Evolutionary conservation across 2,888 invertebrate species (phyloP).

Genomic region (Diogma glabrata): DNA sequence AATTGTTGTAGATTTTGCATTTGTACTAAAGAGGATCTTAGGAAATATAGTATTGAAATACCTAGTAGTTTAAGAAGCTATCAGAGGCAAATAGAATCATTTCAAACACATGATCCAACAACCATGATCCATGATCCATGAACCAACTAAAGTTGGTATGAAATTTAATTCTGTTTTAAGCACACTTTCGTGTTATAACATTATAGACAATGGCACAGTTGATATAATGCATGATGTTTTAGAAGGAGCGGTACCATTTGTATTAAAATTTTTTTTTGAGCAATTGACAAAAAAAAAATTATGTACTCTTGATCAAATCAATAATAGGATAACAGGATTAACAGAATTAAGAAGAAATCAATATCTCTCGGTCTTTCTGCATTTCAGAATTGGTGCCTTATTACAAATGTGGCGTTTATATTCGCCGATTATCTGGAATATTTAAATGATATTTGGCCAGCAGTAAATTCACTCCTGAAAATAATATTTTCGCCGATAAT

Average conservation of each 20-base stretch:
- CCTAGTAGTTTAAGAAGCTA: background rate
- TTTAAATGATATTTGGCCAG: background rate
- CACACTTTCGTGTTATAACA: background rate
- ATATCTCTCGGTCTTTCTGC: constrained; percentile 4
- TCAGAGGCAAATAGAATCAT: background rate
- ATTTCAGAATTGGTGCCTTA: constrained; percentile 5
- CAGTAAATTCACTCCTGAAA: background rate
- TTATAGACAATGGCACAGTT: background rate
- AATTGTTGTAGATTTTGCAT: constrained; percentile 10
- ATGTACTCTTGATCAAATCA: background rate
- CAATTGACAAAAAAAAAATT: background rate
- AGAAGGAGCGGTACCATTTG: constrained; percentile 9
- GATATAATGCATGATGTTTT: constrained; percentile 11
- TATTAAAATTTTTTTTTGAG: constrained; percentile 1
- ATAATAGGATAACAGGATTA: background rate
- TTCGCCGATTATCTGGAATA: background rate
- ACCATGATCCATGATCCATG: too few relatives aligned
- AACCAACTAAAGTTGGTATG: background rate
- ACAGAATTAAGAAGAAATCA: background rate
- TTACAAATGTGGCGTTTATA: constrained; percentile 1
- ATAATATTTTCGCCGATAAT: constrained; percentile 2
- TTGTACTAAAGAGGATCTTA: background rate
- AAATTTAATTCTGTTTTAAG: constrained; percentile 7
- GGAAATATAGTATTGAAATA: background rate
- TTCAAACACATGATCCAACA: background rate